phyloP scores from a whole-genome alignment of 2,888 invertebrate genomes.

The Exocentrus adspersus region DNA sequence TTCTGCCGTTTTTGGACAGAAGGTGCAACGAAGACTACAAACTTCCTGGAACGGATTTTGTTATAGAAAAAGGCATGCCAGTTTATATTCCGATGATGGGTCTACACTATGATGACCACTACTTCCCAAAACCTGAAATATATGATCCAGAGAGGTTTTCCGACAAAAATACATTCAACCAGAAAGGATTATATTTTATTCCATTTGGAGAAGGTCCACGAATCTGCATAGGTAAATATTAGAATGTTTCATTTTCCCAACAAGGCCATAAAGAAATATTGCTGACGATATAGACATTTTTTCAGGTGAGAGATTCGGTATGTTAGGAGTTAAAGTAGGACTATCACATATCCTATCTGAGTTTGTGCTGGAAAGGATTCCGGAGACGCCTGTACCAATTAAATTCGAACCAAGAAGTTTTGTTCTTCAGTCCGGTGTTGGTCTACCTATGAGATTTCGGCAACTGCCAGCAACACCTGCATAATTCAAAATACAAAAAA shows the following conservation, averaged over 20 bases:
- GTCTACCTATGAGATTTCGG: conserved; percentile 36
- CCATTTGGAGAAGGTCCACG: conserved; percentile 52
- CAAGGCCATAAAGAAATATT: too few relatives aligned
- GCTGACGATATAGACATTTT: too few relatives aligned
- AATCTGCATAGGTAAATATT: conserved; percentile 50
- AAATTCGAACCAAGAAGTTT: conserved; percentile 40
- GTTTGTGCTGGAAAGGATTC: conserved; percentile 37
- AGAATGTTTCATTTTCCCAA: too few relatives aligned
- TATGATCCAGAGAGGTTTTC: conserved; percentile 51
- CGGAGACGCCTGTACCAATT: conserved; percentile 38
- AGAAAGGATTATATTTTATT: conserved; percentile 45
- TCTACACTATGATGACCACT: conserved; percentile 50
- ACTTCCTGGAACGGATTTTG: conserved; percentile 47
- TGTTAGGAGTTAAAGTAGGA: conserved; percentile 42
- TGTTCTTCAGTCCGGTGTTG: conserved; percentile 35
- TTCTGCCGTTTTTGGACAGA: conserved; percentile 54
- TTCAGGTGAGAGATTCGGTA: conserved; percentile 48
- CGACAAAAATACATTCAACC: conserved; percentile 40
- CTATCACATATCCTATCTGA: conserved; percentile 41
- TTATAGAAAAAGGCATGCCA: conserved; percentile 56
- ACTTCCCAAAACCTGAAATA: conserved; percentile 49
- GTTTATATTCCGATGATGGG: conserved; percentile 51
- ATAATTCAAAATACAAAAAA: too few relatives aligned
- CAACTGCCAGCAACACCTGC: too few relatives aligned
- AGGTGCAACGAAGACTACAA: conserved; percentile 50